Base-by-base conservation (phyloP, 92 coral and sea anemone species). In the Phenganax marumi region DNA sequence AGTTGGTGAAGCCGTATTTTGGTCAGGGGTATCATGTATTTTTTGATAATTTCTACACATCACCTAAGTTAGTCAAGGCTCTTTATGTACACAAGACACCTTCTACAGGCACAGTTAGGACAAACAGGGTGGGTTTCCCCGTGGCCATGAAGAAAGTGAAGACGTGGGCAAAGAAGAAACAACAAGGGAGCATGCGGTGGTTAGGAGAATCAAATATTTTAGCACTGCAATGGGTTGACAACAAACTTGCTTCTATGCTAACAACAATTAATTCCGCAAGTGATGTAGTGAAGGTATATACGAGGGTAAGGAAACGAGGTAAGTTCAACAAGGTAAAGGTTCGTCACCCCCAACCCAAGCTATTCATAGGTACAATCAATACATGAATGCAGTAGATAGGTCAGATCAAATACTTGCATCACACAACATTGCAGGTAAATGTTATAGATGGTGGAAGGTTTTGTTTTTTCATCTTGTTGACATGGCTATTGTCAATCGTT, bases 1-100 rank as follows among this genome's bases (percentile, higher is more conserved):
- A 62, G 43, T 23, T 62, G 13, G 68, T 13, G 25, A 19, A 8
- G 13, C 68, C 68, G 2, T 62, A 49, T 57, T 66, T 84, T 18
- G 76, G 80, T 75, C 89, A 89, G 33, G 96, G 96, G 62, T 91
- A 91, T 62, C 87, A 91, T 68, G 62, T 91, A 51, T 91, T 52
- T 84, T 53, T 87, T 62, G 91, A 91, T 52, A 82, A 89, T 68
- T 87, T 81, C 57, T 91, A 84, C 33, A 86, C 89, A 14, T 89
- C 92, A 8, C 33, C 80, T 8, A 82, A 73, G 62, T 87, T 85
- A 47, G 83, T 89, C 11, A 85, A 70, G 53, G 88, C 87, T 49
- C 57, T 89, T 4, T 89, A 87, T 83, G 60, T 8, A 10, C 71
- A 57, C 8, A 91, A 92, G 72, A 84, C 85, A 9, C 85, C 86